Conservation (phyloP, 1,140 invertebrate species). For the Drosophila nannoptera region DNA sequence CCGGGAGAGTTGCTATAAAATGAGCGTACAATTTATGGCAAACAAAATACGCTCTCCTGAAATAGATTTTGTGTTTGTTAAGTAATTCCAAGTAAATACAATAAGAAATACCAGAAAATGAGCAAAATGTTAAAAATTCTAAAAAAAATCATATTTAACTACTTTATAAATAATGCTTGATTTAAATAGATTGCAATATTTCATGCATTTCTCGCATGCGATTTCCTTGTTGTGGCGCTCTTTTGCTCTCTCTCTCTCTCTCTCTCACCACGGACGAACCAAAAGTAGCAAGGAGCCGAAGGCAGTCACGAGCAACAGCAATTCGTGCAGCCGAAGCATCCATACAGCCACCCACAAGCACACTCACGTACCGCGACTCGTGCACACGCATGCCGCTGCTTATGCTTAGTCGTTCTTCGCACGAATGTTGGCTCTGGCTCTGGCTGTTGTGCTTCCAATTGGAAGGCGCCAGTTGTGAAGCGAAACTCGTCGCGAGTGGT, state of each 20-base stretch:
- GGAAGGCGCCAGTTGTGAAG: conserved; percentile 53
- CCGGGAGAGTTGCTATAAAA: conserved; percentile 32
- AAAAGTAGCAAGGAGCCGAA: conserved; percentile 10
- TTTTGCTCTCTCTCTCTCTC: conserved; percentile 1
- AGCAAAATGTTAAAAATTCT: neutral
- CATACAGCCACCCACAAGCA: conserved; percentile 39
- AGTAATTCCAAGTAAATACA: neutral
- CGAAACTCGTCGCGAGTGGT: conserved; percentile 60
- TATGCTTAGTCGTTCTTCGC: conserved; percentile 4
- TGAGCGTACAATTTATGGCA: conserved; percentile 35
- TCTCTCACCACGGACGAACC: conserved; percentile 2
- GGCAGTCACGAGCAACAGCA: conserved; percentile 12
- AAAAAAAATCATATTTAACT: neutral
- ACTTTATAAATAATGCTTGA: neutral
- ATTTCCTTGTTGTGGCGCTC: conserved; percentile 13
- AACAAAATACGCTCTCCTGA: conserved; percentile 3
- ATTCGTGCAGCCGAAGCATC: conserved; percentile 32
- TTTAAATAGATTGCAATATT: neutral
- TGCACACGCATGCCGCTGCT: conserved; percentile 34
- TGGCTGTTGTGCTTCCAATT: conserved; percentile 37
- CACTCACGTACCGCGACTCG: conserved; percentile 8
- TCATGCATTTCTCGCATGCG: conserved; percentile 53
- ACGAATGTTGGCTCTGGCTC: conserved; percentile 4
- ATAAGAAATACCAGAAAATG: neutral
- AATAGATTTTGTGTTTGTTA: neutral